Evolutionary conservation across 2,113 vertebrate genomes (phyloP), one percentile per base, ranked within the genome.

Genomic region (Chitala chitala): DNA sequence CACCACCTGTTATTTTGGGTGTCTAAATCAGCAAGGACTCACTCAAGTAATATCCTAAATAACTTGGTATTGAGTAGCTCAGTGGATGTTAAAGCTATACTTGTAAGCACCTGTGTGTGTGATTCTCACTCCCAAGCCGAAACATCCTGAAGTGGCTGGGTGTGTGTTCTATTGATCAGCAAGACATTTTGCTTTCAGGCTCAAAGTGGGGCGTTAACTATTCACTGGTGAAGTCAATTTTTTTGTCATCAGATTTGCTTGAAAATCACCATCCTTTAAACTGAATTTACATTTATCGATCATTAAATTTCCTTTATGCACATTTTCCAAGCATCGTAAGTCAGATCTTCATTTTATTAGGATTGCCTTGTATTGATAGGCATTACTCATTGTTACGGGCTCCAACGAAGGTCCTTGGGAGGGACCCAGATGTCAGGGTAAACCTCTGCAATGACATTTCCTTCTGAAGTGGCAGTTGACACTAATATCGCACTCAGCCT

Each of bases 401-500:
- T 69, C 12, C 31, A 5, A 20, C 26, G 58, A 55, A 46, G 36
- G 46, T 17, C 73, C 51, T 50, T 55, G 36, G 56, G 81, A 36
- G 74, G 61, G 77, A 86, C 77, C 80, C 82, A 75, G 55, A 63
- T 40, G 80, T 80, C 80, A 76, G 82, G 77, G 77, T 83, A 82
- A 81, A 86, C 86, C 83, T 84, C 83, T 86, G 77, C 83, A 84
- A 84, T 87, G 79, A 81, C 81, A 17, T 80, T 80, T 74, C 64
- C 71, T 69, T 56, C 71, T 76, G 58, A 86, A 81, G 83, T 78
- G 82, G 81, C 84, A 84, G 78, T 86, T 85, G 84, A 88, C 86
- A 82, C 83, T 86, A 87, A 85, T 87, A 86, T 90, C 81, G 82
- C 84, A 86, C 78, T 75, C 77, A 72, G 69, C 81, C 76, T 79